Base-by-base conservation (phyloP, 2,797 vertebrate species). In the Labroides dimidiatus region DNA sequence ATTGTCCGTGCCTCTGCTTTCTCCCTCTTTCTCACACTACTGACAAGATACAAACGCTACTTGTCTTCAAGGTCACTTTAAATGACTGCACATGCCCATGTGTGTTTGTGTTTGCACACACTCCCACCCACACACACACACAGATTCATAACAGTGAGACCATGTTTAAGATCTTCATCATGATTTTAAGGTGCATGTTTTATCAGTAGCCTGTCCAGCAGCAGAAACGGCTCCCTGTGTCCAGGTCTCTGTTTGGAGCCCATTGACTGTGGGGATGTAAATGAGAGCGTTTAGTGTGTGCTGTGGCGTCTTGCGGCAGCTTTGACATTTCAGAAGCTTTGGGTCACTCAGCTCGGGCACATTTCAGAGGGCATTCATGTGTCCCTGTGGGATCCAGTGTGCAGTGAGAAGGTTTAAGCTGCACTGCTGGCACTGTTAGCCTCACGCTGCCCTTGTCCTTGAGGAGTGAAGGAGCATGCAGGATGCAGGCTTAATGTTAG, bases 251-350 rank as follows among this genome's bases (percentile, higher is more conserved):
- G 61, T 62, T 63, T 69, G 64, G 33, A 23, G 50, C 41, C 36
- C 56, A 47, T 56, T 48, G 42, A 55, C 33, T 62, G 56, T 47
- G 60, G 13, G 3, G 3, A 78, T 74, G 72, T 55, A 78, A 72
- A 89, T 68, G 59, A 77, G 61, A 15, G 23, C 2, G 53, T 48
- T 69, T 66, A 57, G 47, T 49, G 48, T 30, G 17, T 69, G 58
- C 72, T 58, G 39, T 20, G 44, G 50, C 43, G 53, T 69, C 70
- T 69, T 45, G 65, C 48, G 54, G 70, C 17, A 42, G 66, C 65
- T 64, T 50, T 91, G 85, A 86, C 80, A 91, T 89, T 90, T 85
- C 12, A 9, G 21, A 70, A 83, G 77, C 59, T 63, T 64, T 81
- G 33, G 19, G 55, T 76, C 73, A 62, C 54, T 75, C 69, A 68